Evolutionary conservation across 1,140 invertebrate species (phyloP), one percentile per base, ranked within the genome.

Genomic region (Hylyphantes graminicola): DNA sequence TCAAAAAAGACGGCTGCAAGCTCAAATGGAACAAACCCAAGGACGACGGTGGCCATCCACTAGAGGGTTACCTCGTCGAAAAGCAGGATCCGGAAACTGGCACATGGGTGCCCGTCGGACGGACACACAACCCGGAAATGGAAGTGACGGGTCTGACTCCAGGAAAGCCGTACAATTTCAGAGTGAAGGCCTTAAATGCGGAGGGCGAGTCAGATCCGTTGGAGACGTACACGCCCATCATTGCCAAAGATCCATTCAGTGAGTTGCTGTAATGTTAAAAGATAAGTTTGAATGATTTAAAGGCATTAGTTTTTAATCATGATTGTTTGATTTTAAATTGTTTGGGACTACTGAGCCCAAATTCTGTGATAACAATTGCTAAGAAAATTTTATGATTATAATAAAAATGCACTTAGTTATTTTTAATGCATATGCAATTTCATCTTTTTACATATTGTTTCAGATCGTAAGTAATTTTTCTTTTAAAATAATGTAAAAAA

Each of bases 111-210:
- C 96, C 96, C n/a, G 96, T 96, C 88, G 95, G 94, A 50, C 92
- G 94, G 86, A 93, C 94, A 15, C 92, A 93, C 17, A 95, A 96
- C 87, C 95, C 95, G 4, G 95, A 97, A 90, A 94, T 96, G 92
- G 94, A 95, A 89, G 95, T 97, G 0, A 94, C 94, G 80, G 95
- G 95, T 17, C 89, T 97, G 51, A 95, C 94, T 79, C 95, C 96
- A 80, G 98, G 97, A 77, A 96, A 99, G 89, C 96, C 98, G 88
- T 99, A 99, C 90, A 96, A 98, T 91, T 99, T 99, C 93, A 92
- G 98, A 77, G 97, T 99, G 2, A 97, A 97, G 88, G 98, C 98
- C 13, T 90, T 98, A 11, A 99, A 99, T 89, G 96, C 96, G 87
- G 96, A 99, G 91, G 98, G 98, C 51, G 96, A 97, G 90, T 98